phyloP scores from a whole-genome alignment of 2,113 vertebrate genomes.

The Naja naja region DNA sequence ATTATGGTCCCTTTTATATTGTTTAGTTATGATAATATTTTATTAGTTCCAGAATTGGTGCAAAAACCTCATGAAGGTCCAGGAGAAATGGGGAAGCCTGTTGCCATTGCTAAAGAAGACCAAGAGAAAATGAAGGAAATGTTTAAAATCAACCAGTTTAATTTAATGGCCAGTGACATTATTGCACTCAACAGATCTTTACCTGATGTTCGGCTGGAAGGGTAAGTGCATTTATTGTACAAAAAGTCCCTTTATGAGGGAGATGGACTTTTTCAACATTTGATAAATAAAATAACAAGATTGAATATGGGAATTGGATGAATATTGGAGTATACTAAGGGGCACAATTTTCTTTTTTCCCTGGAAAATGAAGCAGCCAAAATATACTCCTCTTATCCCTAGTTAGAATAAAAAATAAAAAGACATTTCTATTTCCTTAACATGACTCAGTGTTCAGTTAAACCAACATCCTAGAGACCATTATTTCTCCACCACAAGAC shows the following conservation, averaged over 20 bases:
- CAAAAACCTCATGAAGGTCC: conserved; percentile 91
- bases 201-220: conserved; percentile 95
- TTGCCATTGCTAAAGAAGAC: conserved; percentile 95
- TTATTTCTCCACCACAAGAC: background rate
- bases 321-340: background rate
- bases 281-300: background rate
- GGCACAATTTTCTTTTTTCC: background rate
- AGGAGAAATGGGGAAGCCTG: conserved; percentile 96
- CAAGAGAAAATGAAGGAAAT: conserved; percentile 99
- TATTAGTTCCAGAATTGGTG: conserved; percentile 79
- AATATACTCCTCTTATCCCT: background rate
- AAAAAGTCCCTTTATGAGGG: background rate
- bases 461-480: background rate
- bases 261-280: background rate
- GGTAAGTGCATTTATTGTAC: conserved; percentile 76
- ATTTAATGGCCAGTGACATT: conserved; percentile 98
- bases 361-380: background rate
- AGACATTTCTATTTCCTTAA: background rate
- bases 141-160: conserved; percentile 99
- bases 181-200: conserved; percentile 96
- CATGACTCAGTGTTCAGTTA: background rate
- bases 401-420: background rate
- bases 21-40: conserved; percentile 41
- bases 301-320: background rate
- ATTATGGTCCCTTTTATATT: background rate